A percentile compares a stretch with the other conserved stretches of the same genome.
Conservation (phyloP, 1,140 invertebrate genomes). For the Callitettix versicolor region DNA sequence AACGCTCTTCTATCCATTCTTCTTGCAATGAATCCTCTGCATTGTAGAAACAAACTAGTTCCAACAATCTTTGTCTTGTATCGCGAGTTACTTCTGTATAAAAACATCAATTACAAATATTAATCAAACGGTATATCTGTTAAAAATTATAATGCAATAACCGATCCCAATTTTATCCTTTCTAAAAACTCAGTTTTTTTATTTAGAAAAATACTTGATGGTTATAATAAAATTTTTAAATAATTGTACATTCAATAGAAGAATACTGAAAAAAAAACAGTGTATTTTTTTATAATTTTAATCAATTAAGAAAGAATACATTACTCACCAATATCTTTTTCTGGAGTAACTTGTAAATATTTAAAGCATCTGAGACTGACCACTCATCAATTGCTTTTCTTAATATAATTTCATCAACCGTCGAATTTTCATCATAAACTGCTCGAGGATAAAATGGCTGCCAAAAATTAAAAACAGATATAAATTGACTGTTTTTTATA, state of each 20-base stretch:
- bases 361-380: conserved; percentile 53
- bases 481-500: no score
- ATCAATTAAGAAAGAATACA: no score
- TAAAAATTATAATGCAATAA: not conserved
- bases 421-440: conserved; percentile 54
- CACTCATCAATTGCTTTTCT: conserved; percentile 50
- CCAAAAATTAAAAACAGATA: conserved; percentile 16
- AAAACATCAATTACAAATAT: no score
- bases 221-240: no score
- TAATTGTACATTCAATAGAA: no score
- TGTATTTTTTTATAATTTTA: no score
- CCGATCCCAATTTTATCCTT: no score
- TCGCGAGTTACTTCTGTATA: conserved; percentile 40
- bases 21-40: conserved; percentile 47
- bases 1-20: conserved; percentile 66
- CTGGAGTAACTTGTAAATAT: conserved; percentile 60
- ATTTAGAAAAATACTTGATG: not conserved
- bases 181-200: not conserved
- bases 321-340: conserved; percentile 41
- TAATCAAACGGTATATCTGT: not conserved
- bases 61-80: conserved; percentile 58
- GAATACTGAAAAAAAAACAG: no score
- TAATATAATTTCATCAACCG: conserved; percentile 53
- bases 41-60: conserved; percentile 76
- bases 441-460: conserved; percentile 58